Conservation (phyloP, 2,888 invertebrate species). For the Podotricha telesiphe region DNA sequence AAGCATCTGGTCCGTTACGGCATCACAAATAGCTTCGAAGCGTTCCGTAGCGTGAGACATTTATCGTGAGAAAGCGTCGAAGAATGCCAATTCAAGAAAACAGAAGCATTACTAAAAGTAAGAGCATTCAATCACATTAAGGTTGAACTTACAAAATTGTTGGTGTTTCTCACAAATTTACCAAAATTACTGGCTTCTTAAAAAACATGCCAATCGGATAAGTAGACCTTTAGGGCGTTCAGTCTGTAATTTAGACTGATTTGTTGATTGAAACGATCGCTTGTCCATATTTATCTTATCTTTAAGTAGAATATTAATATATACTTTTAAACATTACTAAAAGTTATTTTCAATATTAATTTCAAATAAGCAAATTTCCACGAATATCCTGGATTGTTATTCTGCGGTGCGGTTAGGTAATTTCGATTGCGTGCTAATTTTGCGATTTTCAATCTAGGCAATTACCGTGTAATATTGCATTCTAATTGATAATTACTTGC, state of each 20-base stretch:
- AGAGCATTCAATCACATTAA: slow-evolving; percentile 63
- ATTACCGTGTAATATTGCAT: slow-evolving; percentile 31
- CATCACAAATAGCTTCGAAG: slow-evolving; percentile 40
- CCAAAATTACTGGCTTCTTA: slow-evolving; percentile 48
- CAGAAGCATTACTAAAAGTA: slow-evolving; percentile 60
- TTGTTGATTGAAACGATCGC: background rate
- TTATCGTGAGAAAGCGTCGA: slow-evolving; percentile 57
- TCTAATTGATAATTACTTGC: slow-evolving; percentile 26
- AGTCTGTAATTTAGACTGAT: slow-evolving; percentile 24
- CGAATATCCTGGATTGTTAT: slow-evolving; percentile 37
- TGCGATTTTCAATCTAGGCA: slow-evolving; percentile 31
- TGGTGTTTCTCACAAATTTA: slow-evolving; percentile 51
- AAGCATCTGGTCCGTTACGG: slow-evolving; percentile 40
- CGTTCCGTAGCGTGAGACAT: slow-evolving; percentile 45
- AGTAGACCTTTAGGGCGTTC: slow-evolving; percentile 37
- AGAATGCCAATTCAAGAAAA: slow-evolving; percentile 55
- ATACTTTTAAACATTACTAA: background rate
- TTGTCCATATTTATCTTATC: slow-evolving; percentile 14
- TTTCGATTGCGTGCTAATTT: slow-evolving; percentile 41
- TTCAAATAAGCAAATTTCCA: slow-evolving; percentile 34
- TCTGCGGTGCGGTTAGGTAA: slow-evolving; percentile 43
- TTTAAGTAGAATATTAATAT: background rate
- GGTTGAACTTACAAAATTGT: slow-evolving; percentile 43
- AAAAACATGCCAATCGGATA: slow-evolving; percentile 38
- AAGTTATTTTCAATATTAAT: slow-evolving; percentile 3